Conservation (phyloP, 2,113 vertebrate genomes). For the Micromys minutus region DNA sequence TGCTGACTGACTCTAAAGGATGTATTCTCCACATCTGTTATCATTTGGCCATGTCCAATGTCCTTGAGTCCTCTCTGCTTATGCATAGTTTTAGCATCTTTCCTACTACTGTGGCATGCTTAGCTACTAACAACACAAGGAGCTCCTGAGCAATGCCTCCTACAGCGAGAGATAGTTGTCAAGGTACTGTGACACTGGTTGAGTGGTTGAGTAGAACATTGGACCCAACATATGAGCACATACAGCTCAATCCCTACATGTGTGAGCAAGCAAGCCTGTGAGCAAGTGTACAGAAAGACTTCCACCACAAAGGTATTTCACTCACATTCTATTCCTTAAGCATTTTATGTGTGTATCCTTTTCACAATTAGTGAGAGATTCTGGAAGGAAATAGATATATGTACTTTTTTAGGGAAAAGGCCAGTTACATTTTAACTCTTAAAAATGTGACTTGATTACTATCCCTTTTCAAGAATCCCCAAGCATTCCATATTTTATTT, state of each 20-base stretch:
- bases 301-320: neutral
- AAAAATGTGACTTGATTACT: neutral
- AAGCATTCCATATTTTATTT: neutral
- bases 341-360: neutral
- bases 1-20: fast-evolving
- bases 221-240: neutral
- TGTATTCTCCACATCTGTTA: fast-evolving
- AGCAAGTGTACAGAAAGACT: fast-evolving
- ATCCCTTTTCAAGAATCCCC: neutral
- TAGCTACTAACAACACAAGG: neutral
- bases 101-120: fast-evolving
- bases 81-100: fast-evolving
- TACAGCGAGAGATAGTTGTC: too few species aligned
- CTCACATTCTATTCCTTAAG: neutral
- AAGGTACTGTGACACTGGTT: neutral
- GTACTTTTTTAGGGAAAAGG: neutral
- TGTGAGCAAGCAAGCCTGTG: neutral
- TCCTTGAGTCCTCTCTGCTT: neutral
- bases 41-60: fast-evolving
- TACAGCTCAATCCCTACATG: fast-evolving
- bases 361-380: neutral
- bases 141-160: neutral
- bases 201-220: too few species aligned
- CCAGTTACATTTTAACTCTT: neutral
- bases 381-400: neutral